A percentile compares a stretch with the other conserved stretches of the same genome.
Conservation (phyloP, 1,140 invertebrate species). For the roundworm (Caenorhabditis elegans) region DNA sequence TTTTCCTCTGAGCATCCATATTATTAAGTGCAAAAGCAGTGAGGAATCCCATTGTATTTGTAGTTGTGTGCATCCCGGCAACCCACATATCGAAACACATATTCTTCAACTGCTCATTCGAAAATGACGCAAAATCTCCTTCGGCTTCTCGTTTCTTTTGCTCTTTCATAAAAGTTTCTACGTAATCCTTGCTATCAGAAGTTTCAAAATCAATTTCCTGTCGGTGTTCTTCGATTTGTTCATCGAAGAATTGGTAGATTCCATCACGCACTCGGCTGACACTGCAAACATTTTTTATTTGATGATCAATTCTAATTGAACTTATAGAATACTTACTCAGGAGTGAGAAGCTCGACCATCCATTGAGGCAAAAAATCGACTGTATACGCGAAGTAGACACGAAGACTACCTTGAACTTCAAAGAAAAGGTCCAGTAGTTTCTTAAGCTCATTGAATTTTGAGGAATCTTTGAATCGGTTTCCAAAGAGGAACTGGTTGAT, state of each 20-base stretch:
- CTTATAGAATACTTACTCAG: background rate
- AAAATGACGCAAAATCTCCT: constrained; percentile 17
- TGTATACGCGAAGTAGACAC: background rate
- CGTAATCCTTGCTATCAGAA: constrained; percentile 33
- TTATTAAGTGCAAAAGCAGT: constrained; percentile 67
- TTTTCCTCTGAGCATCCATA: constrained; percentile 62
- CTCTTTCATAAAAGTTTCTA: constrained; percentile 47
- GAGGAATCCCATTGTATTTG: constrained; percentile 66
- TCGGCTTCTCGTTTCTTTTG: constrained; percentile 39
- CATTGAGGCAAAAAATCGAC: background rate
- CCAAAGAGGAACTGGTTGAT: constrained; percentile 1
- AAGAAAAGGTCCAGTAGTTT: background rate
- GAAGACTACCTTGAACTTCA: background rate
- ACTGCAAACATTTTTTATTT: background rate
- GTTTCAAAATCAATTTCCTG: constrained; percentile 30
- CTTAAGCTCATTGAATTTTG: background rate
- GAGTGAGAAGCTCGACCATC: background rate
- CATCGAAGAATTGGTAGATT: background rate
- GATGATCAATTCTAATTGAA: too few species aligned
- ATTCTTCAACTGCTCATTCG: background rate
- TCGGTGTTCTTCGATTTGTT: constrained; percentile 7
- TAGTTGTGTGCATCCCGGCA: constrained; percentile 68
- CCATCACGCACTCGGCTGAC: background rate
- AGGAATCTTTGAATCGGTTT: background rate
- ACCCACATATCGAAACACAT: constrained; percentile 60